Evolutionary conservation across 2,113 vertebrate genomes (phyloP), one percentile per base, ranked within the genome.

Genomic region (Cyprinodon variegatus): DNA sequence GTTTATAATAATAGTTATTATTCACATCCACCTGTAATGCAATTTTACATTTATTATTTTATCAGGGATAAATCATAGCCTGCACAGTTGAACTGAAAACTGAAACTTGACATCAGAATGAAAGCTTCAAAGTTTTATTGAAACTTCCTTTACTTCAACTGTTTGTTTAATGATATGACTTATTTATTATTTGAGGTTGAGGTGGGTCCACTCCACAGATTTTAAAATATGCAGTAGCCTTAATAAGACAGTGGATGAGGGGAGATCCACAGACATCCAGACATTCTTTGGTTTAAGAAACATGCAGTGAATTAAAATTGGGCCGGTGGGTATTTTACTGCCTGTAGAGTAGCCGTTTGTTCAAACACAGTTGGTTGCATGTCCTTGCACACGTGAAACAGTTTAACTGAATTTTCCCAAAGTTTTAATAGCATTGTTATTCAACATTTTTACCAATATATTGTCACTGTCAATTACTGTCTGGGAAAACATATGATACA

Each of bases 131-230:
- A 67, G 77, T 78, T 72, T 4, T 4, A 29, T 40, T 67, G 59
- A 79, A 57, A 79, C 72, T 77, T 78, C 20, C 61, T 76, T 41
- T 50, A 12, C 43, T 22, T 57, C 50, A 68, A 12, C 9, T 0
- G 17, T 78, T 61, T 41, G 50, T 68, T 89, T 89, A 83, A 85
- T 68, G 68, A 60, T 61, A 3, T 59, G n/a, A 45, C 17, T n/a
- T n/a, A 57, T 61, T 0, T 72, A 22, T 62, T 63, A 78, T 70
- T 76, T 75, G 62, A 68, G 38, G 64, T 72, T 43, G 48, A 78
- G 78, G 82, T 62, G 85, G 83, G 76, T 63, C 65, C 17, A 17
- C 70, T 45, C 68, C 41, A 75, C 17, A 61, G 65, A 76, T 73
- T 74, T 38, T 72, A 82, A 65, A 80, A 87, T 74, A 79, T 40